phyloP scores from a whole-genome alignment of 2,888 invertebrate species.

The Hoplodrina blanda region DNA sequence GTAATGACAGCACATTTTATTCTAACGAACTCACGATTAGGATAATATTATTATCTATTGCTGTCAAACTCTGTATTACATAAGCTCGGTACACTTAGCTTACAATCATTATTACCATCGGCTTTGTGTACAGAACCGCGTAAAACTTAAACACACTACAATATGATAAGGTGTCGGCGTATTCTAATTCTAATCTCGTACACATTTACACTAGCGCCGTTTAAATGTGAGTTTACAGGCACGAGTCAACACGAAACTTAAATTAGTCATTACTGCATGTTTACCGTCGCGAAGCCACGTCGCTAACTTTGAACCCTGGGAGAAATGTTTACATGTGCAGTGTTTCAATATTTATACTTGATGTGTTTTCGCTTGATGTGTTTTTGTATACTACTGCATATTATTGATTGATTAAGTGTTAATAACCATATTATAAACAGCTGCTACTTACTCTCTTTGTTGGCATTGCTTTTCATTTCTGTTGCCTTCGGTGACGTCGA shows the following conservation, averaged over 20 bases:
- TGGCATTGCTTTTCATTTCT: constrained; percentile 94
- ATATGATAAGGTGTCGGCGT: constrained; percentile 6
- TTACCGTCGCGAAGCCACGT: constrained; percentile 21
- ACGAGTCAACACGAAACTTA: constrained; percentile 60
- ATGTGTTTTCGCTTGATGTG: background rate
- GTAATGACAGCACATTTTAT: too few relatives aligned
- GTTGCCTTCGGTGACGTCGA: constrained; percentile 96
- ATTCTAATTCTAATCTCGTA: constrained; percentile 18
- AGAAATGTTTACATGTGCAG: constrained; percentile 13
- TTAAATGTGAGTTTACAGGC: constrained; percentile 30
- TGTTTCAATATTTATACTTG: constrained; percentile 8
- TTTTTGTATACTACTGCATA: too few relatives aligned
- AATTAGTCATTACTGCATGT: constrained; percentile 60
- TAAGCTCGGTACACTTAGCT: background rate
- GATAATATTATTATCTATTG: background rate
- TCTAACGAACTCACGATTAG: background rate
- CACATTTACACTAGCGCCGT: constrained; percentile 16
- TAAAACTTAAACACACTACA: constrained; percentile 4
- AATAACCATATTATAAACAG: background rate
- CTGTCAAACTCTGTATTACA: background rate
- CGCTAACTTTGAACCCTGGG: constrained; percentile 30
- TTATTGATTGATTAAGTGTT: too few relatives aligned
- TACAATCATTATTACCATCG: background rate
- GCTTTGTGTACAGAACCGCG: constrained; percentile 9
- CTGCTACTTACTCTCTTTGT: constrained; percentile 93